Base-by-base conservation (phyloP, 2,113 vertebrate species). In the Odontophorus gujanensis region DNA sequence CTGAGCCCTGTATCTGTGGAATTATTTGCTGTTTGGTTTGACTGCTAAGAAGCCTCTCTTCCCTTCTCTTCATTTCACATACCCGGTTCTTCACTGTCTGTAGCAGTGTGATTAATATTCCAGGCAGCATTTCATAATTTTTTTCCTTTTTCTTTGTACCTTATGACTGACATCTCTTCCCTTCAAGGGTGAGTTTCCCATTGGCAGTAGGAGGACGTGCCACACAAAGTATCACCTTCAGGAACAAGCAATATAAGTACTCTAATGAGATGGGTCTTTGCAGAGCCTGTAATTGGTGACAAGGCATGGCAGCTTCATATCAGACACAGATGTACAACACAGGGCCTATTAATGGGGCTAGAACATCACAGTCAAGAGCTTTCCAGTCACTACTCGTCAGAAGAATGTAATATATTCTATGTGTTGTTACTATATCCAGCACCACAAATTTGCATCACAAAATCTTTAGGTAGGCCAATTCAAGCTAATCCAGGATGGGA, bases 261-360 rank as follows among this genome's bases (percentile, higher is more conserved):
- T 91, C 73, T 98, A 98, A 98, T 98, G 97, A 98, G 97, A 96
- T 77, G 77, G 96, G 95, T 97, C 96, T 97, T 98, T 97, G 96
- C 96, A 96, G 91, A 97, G 83, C 89, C 95, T 97, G 66, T 98
- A 98, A 98, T 97, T 98, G 97, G 97, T 98, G 97, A 98, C 97
- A 97, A 97, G 95, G 93, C 96, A 97, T 97, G 97, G 97, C 97
- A 98, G 95, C 75, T 97, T 96, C 95, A 4, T 94, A 98, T 97
- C 96, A 97, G 96, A 97, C 94, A 97, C 90, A 93, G 95, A 95
- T 97, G 96, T 97, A 98, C 82, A 97, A 97, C 95, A 97, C 77
- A 92, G 92, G 81, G 85, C 93, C 97, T 97, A 98, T 97, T 98
- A 98, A 98, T 97, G 98, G 98, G 97, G 81, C 90, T 93, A 42